Evolutionary conservation across 2,797 vertebrate species (phyloP).

Genomic region (Periparus ater): DNA sequence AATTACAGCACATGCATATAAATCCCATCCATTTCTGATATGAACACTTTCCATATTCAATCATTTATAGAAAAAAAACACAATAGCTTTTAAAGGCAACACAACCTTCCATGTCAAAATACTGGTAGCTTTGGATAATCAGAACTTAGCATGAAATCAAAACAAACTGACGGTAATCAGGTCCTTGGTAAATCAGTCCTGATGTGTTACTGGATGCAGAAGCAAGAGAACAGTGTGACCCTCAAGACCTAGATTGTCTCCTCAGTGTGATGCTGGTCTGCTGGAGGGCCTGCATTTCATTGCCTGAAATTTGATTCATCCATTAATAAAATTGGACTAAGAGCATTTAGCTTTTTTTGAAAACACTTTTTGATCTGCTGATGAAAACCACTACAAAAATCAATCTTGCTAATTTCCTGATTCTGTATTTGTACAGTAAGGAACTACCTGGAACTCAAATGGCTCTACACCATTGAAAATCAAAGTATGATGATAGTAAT

Average conservation of each 20-base stretch:
- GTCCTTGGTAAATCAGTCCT: neutral
- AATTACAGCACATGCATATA: neutral
- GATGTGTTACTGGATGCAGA: neutral
- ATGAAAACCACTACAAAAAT: neutral
- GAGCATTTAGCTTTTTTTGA: neutral
- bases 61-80: neutral
- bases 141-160: neutral
- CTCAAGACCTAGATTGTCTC: neutral
- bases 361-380: neutral
- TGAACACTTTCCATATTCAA: neutral
- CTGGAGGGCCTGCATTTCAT: neutral
- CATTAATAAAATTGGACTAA: neutral
- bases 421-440: neutral
- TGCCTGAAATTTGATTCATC: neutral
- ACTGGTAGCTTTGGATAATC: neutral
- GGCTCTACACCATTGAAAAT: neutral
- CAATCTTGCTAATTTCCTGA: neutral
- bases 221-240: neutral
- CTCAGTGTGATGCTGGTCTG: neutral
- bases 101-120: neutral
- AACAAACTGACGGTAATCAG: neutral
- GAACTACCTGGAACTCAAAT: neutral
- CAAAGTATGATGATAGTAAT: neutral
- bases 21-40: neutral
- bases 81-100: neutral